Base-by-base conservation (phyloP, 2,888 invertebrate genomes). In the Agonum fuliginosum region DNA sequence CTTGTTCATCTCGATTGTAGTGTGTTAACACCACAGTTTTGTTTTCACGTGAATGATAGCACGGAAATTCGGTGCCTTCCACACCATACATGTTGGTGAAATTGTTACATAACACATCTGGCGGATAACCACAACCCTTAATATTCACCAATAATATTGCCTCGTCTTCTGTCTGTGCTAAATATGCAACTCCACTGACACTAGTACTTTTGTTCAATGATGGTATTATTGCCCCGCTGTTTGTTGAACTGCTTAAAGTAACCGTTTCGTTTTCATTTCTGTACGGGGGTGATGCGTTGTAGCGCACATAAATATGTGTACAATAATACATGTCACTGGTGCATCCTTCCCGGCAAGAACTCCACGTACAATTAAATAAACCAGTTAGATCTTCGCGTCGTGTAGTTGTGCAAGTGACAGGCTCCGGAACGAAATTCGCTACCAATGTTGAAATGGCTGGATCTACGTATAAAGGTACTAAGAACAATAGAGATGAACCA, bases 81-180 rank as follows among this genome's bases (percentile, higher is more conserved):
- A 88, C 89, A 30, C 94, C 94, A 84, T 91, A 93, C 80, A 89
- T 90, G 74, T 89, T 89, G 8, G 93, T 93, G 85, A 94, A 95
- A 84, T 93, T 93, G 81, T 91, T 90, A 86, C 95, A 95, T 83
- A 93, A 91, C 78, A 95, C 93, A 62, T 88, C 87, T 41, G 95
- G 95, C 10, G 95, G 95, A 85, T 94, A 95, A 5, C 95, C 95
- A 86, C 95, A 95, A 75, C 95, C 95, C 84, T 94, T 95, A 84
- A 94, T 94, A 86, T 95, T 95, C 71, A 94, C 94, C 84, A 93
- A 90, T 62, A 95, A 84, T 34, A 90, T 88, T 27, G 90, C 90
- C 82, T 90, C 90, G 46, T 87, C 87, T 83, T 77, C 86, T 86
- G 80, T 86, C 83, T 46, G 83, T 24, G 17, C n/a, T 54, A 19